Conservation (phyloP, 2,888 invertebrate genomes). For the Pyrocoelia pectoralis region DNA sequence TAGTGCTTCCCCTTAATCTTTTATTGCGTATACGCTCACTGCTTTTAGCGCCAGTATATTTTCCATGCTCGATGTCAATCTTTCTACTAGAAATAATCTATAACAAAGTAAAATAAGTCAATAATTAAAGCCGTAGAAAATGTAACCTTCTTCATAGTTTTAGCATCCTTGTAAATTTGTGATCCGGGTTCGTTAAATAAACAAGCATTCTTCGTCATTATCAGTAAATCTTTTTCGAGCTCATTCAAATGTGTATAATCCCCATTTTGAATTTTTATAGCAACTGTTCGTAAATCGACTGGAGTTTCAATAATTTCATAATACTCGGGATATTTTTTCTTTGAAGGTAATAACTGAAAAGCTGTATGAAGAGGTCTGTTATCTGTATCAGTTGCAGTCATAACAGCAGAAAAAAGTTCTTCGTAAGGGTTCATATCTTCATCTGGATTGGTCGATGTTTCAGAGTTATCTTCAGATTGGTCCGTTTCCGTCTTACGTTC, state of each 20-base stretch:
- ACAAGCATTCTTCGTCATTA: constrained; percentile 96
- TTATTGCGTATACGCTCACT: constrained; percentile 76
- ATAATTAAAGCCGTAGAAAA: not conserved
- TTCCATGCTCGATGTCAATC: constrained; percentile 77
- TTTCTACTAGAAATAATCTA: constrained; percentile 73
- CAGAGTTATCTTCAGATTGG: constrained; percentile 74
- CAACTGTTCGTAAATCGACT: constrained; percentile 93
- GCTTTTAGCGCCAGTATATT: constrained; percentile 68
- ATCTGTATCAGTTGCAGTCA: constrained; percentile 85
- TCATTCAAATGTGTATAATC: constrained; percentile 81
- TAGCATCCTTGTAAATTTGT: constrained; percentile 95
- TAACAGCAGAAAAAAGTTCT: constrained; percentile 87
- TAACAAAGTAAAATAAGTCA: constrained; percentile 30
- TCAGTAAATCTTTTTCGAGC: constrained; percentile 87
- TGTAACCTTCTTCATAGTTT: constrained; percentile 79
- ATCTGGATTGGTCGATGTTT: constrained; percentile 76
- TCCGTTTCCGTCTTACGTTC: constrained; percentile 58
- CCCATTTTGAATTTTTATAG: constrained; percentile 86
- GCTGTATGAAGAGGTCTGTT: constrained; percentile 84
- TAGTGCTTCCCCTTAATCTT: constrained; percentile 62
- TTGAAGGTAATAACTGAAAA: constrained; percentile 92
- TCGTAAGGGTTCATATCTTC: constrained; percentile 82
- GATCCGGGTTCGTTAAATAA: constrained; percentile 96
- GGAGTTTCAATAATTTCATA: constrained; percentile 94
- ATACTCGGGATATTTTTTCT: constrained; percentile 94